Conservation (phyloP, 2,888 invertebrate species). For the Macaria notata region DNA sequence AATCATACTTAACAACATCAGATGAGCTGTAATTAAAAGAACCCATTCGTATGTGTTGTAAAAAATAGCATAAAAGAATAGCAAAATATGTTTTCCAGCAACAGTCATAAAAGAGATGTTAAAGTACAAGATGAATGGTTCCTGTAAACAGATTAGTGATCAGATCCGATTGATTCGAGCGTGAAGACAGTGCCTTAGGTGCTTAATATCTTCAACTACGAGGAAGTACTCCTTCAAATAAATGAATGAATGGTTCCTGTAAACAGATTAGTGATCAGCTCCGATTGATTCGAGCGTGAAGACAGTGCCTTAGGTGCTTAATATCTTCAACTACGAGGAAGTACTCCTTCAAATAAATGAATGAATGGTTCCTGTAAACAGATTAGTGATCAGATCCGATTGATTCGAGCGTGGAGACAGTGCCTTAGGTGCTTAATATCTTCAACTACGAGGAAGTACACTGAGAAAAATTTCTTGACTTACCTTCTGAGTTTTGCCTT, state of each 20-base stretch:
- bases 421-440: slow-evolving; percentile 1
- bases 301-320: neutral
- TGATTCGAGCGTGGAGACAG: neutral
- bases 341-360: slow-evolving; percentile 9
- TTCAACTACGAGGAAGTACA: slow-evolving; percentile 7
- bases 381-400: too few relatives aligned
- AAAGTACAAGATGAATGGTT: too few relatives aligned
- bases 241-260: slow-evolving; percentile 7
- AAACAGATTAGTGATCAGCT: too few relatives aligned
- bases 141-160: too few relatives aligned
- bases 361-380: neutral
- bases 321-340: slow-evolving; percentile 9
- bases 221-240: slow-evolving; percentile 6
- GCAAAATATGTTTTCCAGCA: too few relatives aligned
- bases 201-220: slow-evolving; percentile 6
- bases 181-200: slow-evolving; percentile 4
- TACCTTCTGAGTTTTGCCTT: too few relatives aligned
- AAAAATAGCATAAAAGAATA: too few relatives aligned
- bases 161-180: neutral
- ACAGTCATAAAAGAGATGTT: too few relatives aligned
- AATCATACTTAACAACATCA: too few relatives aligned
- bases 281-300: neutral
- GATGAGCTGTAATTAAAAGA: too few relatives aligned
- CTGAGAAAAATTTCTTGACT: too few relatives aligned
- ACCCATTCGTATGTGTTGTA: too few relatives aligned